These are phyloP conservation scores for Oxyruncus cristatus DNA, from an alignment of 2,113 vertebrate genomes.

Conservation along the genomic window DNA sequence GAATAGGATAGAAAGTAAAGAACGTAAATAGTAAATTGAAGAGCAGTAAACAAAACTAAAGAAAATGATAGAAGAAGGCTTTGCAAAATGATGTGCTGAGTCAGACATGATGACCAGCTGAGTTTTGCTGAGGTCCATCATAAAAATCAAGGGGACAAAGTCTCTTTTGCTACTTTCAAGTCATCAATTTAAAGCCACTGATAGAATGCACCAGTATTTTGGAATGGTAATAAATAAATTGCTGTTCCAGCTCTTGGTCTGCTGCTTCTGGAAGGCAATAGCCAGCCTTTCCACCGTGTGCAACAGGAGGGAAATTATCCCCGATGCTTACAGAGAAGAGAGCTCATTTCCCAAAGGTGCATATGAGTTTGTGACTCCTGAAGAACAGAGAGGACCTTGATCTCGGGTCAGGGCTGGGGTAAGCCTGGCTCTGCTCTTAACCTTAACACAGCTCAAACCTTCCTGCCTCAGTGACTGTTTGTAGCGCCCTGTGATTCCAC, in stretches of 20 bases:
- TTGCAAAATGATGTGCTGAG: background rate
- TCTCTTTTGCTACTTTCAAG: background rate
- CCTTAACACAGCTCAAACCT: background rate
- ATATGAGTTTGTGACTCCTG: background rate
- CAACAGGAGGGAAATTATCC: background rate
- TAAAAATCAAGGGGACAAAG: background rate
- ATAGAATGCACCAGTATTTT: background rate
- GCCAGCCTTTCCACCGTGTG: background rate
- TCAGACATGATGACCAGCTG: background rate
- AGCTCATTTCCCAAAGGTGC: background rate
- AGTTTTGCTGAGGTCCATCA: rapidly evolving
- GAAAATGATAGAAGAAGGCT: background rate
- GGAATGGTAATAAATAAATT: background rate
- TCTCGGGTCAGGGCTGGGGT: background rate
- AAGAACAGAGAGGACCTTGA: background rate
- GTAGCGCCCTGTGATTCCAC: background rate
- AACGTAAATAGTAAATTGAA: background rate
- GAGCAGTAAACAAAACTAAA: background rate
- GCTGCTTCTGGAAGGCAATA: background rate
- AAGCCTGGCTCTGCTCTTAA: background rate
- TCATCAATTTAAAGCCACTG: background rate
- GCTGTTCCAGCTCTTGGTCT: background rate
- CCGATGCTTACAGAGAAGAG: background rate
- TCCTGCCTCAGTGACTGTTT: background rate
- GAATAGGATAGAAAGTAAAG: background rate